Conservation (phyloP, 2,797 vertebrate species). For the Moxostoma hubbsi region DNA sequence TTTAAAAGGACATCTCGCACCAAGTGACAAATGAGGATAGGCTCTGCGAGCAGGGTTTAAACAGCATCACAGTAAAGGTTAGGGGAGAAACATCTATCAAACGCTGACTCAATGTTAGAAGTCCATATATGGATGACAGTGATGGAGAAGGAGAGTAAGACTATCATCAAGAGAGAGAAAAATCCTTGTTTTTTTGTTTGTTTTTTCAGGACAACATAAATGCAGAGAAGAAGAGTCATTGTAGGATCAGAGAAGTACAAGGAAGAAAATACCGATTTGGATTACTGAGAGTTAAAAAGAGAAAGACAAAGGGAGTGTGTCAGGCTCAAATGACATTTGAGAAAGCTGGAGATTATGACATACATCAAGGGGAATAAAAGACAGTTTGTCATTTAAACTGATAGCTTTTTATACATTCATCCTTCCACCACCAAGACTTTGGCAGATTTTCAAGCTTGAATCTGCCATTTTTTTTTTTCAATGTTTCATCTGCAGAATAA, state of each 20-base stretch:
- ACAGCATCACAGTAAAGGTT: slow-evolving; percentile 54
- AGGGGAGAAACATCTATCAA: slow-evolving; percentile 59
- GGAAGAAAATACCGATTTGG: slow-evolving; percentile 19
- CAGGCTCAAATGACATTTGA: slow-evolving; percentile 55
- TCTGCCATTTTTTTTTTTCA: too few relatives aligned
- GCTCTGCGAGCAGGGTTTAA: slow-evolving; percentile 54
- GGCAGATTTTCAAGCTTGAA: not conserved
- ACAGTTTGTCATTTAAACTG: slow-evolving; percentile 20
- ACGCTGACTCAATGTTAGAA: slow-evolving; percentile 21
- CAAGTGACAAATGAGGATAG: slow-evolving; percentile 53
- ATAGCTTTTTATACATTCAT: slow-evolving; percentile 13
- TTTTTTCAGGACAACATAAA: slow-evolving; percentile 50
- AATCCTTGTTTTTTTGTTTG: not conserved
- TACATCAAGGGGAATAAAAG: slow-evolving; percentile 27
- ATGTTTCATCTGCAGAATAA: too few relatives aligned
- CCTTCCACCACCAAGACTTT: not conserved
- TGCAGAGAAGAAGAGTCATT: slow-evolving; percentile 45
- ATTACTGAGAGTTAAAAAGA: slow-evolving; percentile 36
- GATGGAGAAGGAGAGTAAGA: slow-evolving; percentile 55
- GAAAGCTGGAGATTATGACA: slow-evolving; percentile 52
- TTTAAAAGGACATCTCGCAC: slow-evolving; percentile 50
- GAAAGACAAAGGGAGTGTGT: slow-evolving; percentile 26
- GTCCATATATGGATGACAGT: slow-evolving; percentile 45
- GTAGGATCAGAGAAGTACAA: slow-evolving; percentile 1
- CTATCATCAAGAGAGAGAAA: slow-evolving; percentile 51